Conservation (phyloP, 64 coral and sea anemone species). For the Stichodactyla helianthus region DNA sequence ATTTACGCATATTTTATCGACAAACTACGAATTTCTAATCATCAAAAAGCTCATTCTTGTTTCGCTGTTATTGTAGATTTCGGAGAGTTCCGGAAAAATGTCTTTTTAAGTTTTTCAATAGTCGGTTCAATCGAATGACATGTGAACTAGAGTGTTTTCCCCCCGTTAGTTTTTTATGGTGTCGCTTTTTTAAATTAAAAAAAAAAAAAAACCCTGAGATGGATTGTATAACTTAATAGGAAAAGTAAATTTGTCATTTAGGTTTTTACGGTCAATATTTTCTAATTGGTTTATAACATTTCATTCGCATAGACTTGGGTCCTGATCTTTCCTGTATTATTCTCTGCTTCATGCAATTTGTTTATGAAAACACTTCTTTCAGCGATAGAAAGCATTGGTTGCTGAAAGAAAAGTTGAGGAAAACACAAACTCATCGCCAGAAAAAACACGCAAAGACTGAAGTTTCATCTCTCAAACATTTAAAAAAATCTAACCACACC, state of each 20-base stretch:
- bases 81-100: background rate
- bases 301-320: too few relatives aligned
- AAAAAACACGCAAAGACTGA: background rate
- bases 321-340: background rate
- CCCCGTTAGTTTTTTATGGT: too few relatives aligned
- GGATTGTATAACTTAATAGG: too few relatives aligned
- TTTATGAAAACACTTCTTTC: background rate
- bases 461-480: background rate
- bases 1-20: background rate
- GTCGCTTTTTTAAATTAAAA: too few relatives aligned
- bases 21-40: background rate
- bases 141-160: too few relatives aligned
- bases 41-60: background rate
- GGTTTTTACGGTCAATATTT: too few relatives aligned
- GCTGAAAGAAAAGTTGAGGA: background rate
- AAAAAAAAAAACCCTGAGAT: too few relatives aligned
- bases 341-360: background rate
- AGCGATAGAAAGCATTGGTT: too few relatives aligned
- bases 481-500: background rate
- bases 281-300: too few relatives aligned
- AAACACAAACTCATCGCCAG: background rate
- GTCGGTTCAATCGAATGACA: too few relatives aligned
- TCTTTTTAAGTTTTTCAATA: too few relatives aligned
- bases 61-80: background rate
- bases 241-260: too few relatives aligned